Base-by-base conservation (phyloP, 2,113 vertebrate species). In the Stegostoma tigrinum region DNA sequence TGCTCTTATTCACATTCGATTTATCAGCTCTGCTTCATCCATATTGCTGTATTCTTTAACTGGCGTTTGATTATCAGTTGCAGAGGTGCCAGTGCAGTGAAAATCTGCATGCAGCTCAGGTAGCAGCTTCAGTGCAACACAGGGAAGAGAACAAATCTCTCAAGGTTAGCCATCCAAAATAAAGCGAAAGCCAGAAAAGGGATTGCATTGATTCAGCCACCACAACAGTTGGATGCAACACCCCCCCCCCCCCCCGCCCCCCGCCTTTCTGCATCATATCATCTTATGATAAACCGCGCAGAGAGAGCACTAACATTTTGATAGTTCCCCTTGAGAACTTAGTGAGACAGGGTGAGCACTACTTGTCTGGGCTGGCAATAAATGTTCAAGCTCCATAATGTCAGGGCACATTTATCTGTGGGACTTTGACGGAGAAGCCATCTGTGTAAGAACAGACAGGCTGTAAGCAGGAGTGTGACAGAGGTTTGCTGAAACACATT, bases 21-120 rank as follows among this genome's bases (percentile, higher is more conserved):
- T 93, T 64, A 93, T 93, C 89, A 93, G 89, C n/a, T 2, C 34
- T 38, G n/a, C 34, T 67, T n/a, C 5, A 6, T 93, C 89, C 34
- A 66, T 8, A 93, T 93, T 66, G 89, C 61, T 93, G 34, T 93
- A 66, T 93, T 93, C 89, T 93, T 93, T 67, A 67, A 93, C 61
- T 45, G 3, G 85, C 23, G 48, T 67, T 64, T 93, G 89, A 66
- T 93, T 64, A 93, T 21, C 61, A 93, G 34, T 23, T n/a, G 61
- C 17, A 66, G n/a, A 93, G 66, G 55, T 67, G 34, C 61, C 34
- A 27, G 66, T 34, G 21, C 55, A 61, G 34, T 21, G 61, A 38
- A 23, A 23, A 42, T 42, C 12, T 38, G 61, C 61, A n/a, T 66
- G 89, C 89, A 38, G 61, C 2, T 17, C 89, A 21, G 89, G 30